Evolutionary conservation across 2,113 vertebrate genomes (phyloP), one percentile per base, ranked within the genome.

Genomic region (Hippoglossus stenolepis): DNA sequence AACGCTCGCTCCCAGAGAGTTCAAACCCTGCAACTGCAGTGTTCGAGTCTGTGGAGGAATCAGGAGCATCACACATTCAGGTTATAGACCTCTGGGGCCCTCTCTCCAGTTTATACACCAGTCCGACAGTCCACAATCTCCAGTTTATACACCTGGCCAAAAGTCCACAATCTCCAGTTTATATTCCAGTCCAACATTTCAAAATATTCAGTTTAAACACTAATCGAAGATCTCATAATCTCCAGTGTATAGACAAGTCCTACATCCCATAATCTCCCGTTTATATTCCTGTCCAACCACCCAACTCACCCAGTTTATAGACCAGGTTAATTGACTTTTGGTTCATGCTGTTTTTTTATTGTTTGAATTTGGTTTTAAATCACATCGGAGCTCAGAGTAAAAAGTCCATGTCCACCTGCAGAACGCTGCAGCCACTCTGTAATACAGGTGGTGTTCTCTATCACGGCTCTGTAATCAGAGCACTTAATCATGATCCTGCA

Each of bases 401-500:
- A 53, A 13, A 40, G 18, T 56, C 6, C 0, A 8, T 28, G 65
- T 24, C 43, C 17, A 17, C 23, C 7, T 1, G 6, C 54, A 70
- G n/a, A 20, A 62, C 56, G 47, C 73, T 56, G 57, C 57, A 45
- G 60, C 61, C 53, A 0, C 43, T 40, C 51, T 2, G 60, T 66
- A 73, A 82, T 77, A 89, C 38, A 13, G 35, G 3, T 1, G 4
- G 56, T 84, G 74, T 73, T 77, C 72, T 64, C 57, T 79, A 51
- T 76, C 75, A 45, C 20, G 5, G 57, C 77, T 21, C 14, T 75
- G 75, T 74, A 59, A 82, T 86, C 79, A 75, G 43, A 62, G 60
- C 70, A 9, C 70, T 75, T 85, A 3, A 89, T 85, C 82, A 86
- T 51, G 2, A 75, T 73, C 43, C 72, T 18, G 65, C 79, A 68